Evolutionary conservation across 2,113 vertebrate genomes (phyloP), one percentile per base, ranked within the genome.

Genomic region (Elachura formosa): DNA sequence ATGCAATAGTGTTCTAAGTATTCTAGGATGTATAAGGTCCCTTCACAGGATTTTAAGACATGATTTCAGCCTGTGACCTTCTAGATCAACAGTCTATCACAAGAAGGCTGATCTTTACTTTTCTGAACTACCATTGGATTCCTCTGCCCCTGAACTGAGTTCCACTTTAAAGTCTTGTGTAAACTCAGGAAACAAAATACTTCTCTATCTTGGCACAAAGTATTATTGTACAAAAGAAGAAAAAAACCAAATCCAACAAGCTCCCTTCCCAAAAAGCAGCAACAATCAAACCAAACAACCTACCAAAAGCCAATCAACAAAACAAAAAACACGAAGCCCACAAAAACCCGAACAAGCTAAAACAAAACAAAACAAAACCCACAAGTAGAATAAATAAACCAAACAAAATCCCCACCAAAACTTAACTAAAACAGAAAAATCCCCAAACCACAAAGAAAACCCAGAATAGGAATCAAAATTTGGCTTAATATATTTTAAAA

Each of bases 241-340:
- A 26, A 43, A 61, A 2, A 23, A 28, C 41, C 6, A 36, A 41
- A 43, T 5, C 5, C 22, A 71, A 25, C 8, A 43, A 63, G 16
- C 7, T 1, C 12, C 14, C 12, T 23, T 14, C 8, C 4, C 6
- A 25, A 55, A 66, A n/a, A 22, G 0, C 14, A 4, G 18, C 11
- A 58, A 8, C 24, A 21, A 14, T n/a, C 18, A 24, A 33, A 45
- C 19, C 54, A n/a, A 24, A 15, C 33, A 46, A 48, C 52, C 23
- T n/a, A n/a, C n/a, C n/a, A n/a, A n/a, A n/a, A 18, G 9, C 3
- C 14, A 58, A 52, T 9, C 19, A n/a, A n/a, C n/a, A n/a, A n/a
- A n/a, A n/a, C 33, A 51, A 36, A 28, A 40, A 21, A 3, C 4
- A 4, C 9, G 21, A 59, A 59, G 5, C 17, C 14, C 16, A 6